Conservation (phyloP, 2,113 vertebrate genomes). For the Reinhardtius hippoglossoides region DNA sequence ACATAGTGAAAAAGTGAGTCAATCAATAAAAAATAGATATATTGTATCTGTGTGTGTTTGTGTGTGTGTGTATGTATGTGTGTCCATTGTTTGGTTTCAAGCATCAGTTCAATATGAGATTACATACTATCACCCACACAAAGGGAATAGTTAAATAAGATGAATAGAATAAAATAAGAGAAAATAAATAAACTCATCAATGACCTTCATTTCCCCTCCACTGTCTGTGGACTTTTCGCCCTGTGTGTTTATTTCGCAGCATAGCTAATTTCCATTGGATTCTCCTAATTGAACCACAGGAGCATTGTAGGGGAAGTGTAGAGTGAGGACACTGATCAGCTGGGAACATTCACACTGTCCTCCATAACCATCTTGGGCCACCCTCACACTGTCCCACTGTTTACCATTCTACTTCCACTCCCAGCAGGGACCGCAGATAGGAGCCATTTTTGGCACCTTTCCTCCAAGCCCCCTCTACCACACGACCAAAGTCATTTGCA, state of each 20-base stretch:
- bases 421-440: conserved; percentile 42
- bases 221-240: background rate
- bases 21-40: background rate
- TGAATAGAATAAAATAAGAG: background rate
- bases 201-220: conserved; percentile 7
- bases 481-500: conserved; percentile 53
- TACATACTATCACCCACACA: background rate
- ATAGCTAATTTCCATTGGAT: conserved; percentile 37
- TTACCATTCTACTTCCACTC: conserved; percentile 52
- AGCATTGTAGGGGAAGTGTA: conserved; percentile 19
- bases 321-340: conserved; percentile 32
- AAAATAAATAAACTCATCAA: background rate
- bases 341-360: conserved; percentile 36
- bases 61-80: background rate
- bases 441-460: conserved; percentile 39
- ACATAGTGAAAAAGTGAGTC: background rate
- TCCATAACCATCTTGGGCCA: conserved; percentile 29
- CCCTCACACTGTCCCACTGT: conserved; percentile 35
- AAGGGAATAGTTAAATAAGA: background rate
- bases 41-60: too few species aligned
- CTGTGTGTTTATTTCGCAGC: background rate
- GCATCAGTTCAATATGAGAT: background rate
- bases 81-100: background rate
- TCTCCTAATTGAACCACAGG: conserved; percentile 66
- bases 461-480: conserved; percentile 8